phyloP scores from a whole-genome alignment of 1,140 invertebrate species.

The Hycleus cichorii region DNA sequence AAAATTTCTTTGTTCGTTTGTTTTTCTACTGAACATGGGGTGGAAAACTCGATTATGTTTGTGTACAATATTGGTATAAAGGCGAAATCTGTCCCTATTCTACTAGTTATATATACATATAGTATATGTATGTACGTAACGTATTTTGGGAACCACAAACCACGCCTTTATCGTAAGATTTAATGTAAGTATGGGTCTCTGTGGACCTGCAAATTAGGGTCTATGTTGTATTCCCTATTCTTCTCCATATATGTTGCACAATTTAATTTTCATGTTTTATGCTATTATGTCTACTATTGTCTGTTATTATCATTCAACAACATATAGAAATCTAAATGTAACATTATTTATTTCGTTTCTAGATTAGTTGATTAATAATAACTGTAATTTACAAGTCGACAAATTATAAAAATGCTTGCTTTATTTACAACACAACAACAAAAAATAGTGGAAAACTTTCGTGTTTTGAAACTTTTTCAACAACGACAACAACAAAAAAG shows the following conservation, averaged over 20 bases:
- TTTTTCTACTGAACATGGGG: neutral
- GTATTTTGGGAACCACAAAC: constrained; percentile 11
- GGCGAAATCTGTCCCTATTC: constrained; percentile 15
- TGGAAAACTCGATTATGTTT: constrained; percentile 14
- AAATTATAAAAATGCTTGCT: too few relatives aligned
- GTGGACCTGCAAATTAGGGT: constrained; percentile 17
- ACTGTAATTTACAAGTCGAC: too few relatives aligned
- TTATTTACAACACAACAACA: too few relatives aligned
- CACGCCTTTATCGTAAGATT: constrained; percentile 20
- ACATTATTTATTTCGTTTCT: neutral
- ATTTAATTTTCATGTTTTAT: constrained; percentile 18
- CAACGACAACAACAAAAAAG: too few relatives aligned
- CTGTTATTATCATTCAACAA: constrained; percentile 13
- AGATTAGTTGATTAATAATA: too few relatives aligned
- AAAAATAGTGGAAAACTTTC: too few relatives aligned
- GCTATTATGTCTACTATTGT: constrained; percentile 12
- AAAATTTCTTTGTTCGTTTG: constrained; percentile 15
- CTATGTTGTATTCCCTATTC: constrained; percentile 8
- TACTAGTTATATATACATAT: neutral
- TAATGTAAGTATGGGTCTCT: constrained; percentile 16
- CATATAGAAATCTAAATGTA: neutral
- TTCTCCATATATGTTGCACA: constrained; percentile 1
- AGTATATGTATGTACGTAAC: neutral
- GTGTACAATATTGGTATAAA: constrained; percentile 13
- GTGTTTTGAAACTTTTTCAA: too few relatives aligned